Evolutionary conservation across 1,140 invertebrate genomes (phyloP), one percentile per base, ranked within the genome.

Genomic region (Ceratosolen solmsi): DNA sequence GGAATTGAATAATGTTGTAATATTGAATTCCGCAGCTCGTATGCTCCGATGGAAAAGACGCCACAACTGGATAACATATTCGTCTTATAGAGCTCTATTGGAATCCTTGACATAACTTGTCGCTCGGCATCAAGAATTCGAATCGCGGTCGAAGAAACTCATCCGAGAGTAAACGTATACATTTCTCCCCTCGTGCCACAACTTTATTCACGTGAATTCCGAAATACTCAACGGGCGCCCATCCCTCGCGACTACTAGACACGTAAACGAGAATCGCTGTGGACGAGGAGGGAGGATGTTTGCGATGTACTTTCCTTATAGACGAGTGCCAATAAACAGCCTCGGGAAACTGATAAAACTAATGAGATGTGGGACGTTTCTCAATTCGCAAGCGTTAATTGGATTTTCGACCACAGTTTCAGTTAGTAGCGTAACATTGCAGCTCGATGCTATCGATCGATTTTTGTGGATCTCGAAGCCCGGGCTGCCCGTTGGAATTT

Each of bases 61-160:
- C n/a, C n/a, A n/a, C n/a, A n/a, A n/a, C n/a, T n/a, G n/a, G n/a
- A 7, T 46, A 13, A 41, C 65, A 25, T n/a, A 11, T 63, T 56
- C 38, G 36, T 60, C 58, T 60, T 46, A 22, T 60, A 63, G 58
- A 46, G 33, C n/a, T 0, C 85, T 87, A 88, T 89, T 87, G 87
- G 85, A 88, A 88, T 89, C 87, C 87, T 82, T 77, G 36, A 85
- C 84, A 83, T 86, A 82, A 81, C 85, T 85, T 86, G 84, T 86
- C 84, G 86, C 84, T 86, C 86, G 83, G 84, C 85, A 82, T 82
- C 85, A 84, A 84, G 87, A 89, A 89, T 89, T 87, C 85, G 88
- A 88, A 87, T 88, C 86, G 86, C 60, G 73, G 38, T 68, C 60
- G 58, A 54, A 41, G 72, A 75, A 41, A 22, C 38, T 80, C 56